A percentile compares a stretch with the other conserved stretches of the same genome.
Evolutionary conservation across 2,888 invertebrate species (phyloP).

Genomic region (Pyrocoelia pectoralis): DNA sequence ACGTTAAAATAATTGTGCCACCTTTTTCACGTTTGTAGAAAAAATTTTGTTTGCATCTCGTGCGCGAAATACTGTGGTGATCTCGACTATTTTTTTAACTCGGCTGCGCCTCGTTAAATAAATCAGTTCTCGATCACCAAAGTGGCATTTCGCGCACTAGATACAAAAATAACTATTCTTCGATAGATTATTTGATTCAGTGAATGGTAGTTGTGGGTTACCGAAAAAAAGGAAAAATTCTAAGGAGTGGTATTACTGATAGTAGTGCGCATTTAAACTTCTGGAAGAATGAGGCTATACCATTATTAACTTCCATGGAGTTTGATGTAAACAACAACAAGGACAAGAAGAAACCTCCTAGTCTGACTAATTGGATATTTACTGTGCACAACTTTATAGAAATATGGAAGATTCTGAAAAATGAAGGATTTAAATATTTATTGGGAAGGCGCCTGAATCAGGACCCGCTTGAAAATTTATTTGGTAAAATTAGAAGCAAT

Average conservation of each 20-base stretch:
- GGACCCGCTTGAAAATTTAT: slow-evolving; percentile 8
- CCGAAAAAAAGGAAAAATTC: slow-evolving; percentile 1
- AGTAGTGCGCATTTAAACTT: not conserved
- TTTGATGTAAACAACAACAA: not conserved
- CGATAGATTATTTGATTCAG: not conserved
- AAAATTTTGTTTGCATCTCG: too few relatives aligned
- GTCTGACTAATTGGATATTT: slow-evolving; percentile 9
- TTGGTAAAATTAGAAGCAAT: not conserved
- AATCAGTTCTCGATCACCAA: too few relatives aligned
- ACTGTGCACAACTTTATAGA: slow-evolving; percentile 6
- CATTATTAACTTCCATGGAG: slow-evolving; percentile 2
- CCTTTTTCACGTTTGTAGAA: too few relatives aligned
- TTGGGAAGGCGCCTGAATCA: slow-evolving; percentile 3
- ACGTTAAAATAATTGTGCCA: too few relatives aligned
- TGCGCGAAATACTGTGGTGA: too few relatives aligned
- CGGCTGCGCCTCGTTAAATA: too few relatives aligned
- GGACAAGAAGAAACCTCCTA: slow-evolving; percentile 4
- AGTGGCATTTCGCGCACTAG: not conserved
- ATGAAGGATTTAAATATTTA: slow-evolving; percentile 5
- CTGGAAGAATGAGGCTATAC: slow-evolving; percentile 4
- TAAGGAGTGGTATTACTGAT: not conserved
- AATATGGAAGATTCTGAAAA: slow-evolving; percentile 6
- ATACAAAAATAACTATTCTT: not conserved
- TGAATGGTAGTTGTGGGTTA: not conserved
- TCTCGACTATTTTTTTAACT: too few relatives aligned